Base-by-base conservation (phyloP, 2,888 invertebrate species). In the Diaperis boleti region DNA sequence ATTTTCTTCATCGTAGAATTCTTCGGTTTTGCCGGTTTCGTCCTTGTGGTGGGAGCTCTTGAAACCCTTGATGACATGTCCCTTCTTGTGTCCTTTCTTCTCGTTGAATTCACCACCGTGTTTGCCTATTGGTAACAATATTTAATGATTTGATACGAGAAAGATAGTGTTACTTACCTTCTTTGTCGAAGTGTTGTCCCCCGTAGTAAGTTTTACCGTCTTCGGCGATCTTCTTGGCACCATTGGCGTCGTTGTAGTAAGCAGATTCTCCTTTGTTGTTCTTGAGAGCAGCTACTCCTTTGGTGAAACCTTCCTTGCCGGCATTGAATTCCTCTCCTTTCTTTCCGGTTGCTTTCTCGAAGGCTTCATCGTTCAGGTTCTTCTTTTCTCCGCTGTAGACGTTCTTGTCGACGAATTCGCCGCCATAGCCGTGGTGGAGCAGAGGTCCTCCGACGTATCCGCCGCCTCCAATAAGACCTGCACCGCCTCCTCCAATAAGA, bases 41-140 rank as follows among this genome's bases (percentile, higher is more conserved):
- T 89, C 88, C 72, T 88, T 88, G 73, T 87, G 87, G 74, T 88
- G 87, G 2, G 88, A 87, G 2, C 85, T 83, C 74, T 89, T 88
- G 78, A 86, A 88, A n/a, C 88, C 88, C 75, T 88, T 88, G 76
- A 87, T 86, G 8, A 85, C 84, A 74, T 88, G 88, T 0, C 88
- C 88, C 67, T 88, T 88, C 72, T 87, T 87, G 76, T 88, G 87
- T 39, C 86, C 85, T 52, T 84, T 84, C 2, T 85, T 85, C 68
- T 84, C 83, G 60, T 86, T 85, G 22, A 86, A 69, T 66, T 86
- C 83, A 52, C 84, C 85, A 54, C 85, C 86, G 56, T 85, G 85
- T 64, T 84, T 84, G 82, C 80, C 79, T 79, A 55, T 31, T 14
- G 6, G 41, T 10, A 14, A 11, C 26, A 29, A 11, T 8, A n/a